phyloP scores from a whole-genome alignment of 1,140 invertebrate genomes.

The Copidosoma floridanum region DNA sequence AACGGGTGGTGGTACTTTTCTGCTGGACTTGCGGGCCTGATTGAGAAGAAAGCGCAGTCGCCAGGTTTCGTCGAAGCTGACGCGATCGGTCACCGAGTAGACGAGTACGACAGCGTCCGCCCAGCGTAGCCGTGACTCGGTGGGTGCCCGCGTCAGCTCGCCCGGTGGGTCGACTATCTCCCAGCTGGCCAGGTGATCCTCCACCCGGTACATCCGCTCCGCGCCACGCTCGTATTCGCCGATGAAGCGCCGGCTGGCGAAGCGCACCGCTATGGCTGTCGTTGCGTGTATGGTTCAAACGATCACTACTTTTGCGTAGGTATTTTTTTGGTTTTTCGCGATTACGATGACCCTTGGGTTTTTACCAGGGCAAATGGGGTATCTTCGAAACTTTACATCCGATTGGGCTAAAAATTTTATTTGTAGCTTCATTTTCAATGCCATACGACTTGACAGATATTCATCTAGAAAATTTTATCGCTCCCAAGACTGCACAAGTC shows the following conservation, averaged over 20 bases:
- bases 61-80: slow-evolving; percentile 81
- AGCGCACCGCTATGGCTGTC: slow-evolving; percentile 76
- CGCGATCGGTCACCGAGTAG: slow-evolving; percentile 80
- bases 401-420: too few relatives aligned
- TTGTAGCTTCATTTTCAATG: too few relatives aligned
- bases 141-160: slow-evolving; percentile 3
- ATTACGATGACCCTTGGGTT: too few relatives aligned
- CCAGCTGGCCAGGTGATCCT: slow-evolving; percentile 27
- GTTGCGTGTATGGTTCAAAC: neutral
- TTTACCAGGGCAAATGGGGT: too few relatives aligned
- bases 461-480: too few relatives aligned
- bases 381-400: too few relatives aligned
- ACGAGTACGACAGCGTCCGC: slow-evolving; percentile 83
- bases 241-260: slow-evolving; percentile 78
- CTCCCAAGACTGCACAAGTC: too few relatives aligned
- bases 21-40: slow-evolving; percentile 56
- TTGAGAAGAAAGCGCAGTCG: slow-evolving; percentile 60
- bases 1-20: slow-evolving; percentile 60
- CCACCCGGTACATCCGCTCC: slow-evolving; percentile 69
- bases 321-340: too few relatives aligned
- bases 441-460: too few relatives aligned
- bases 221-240: slow-evolving; percentile 79
- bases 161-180: slow-evolving; percentile 36
- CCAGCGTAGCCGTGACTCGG: slow-evolving; percentile 76
- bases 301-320: too few relatives aligned